Conservation (phyloP, 1,140 invertebrate genomes). For the Antheraea mylitta region DNA sequence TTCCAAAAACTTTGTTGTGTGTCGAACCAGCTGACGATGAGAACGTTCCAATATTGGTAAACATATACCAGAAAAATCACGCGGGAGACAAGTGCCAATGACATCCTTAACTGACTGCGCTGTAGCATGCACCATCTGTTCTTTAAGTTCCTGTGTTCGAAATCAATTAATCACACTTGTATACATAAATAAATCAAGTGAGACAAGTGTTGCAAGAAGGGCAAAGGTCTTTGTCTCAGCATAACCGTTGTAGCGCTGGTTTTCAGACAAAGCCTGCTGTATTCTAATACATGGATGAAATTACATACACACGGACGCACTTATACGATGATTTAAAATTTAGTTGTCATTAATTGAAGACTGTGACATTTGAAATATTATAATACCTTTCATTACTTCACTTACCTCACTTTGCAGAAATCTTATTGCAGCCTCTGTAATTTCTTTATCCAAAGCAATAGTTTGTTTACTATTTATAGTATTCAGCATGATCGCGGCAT, state of each 20-base stretch:
- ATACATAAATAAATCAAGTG: no score
- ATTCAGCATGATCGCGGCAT: slow-evolving; percentile 34
- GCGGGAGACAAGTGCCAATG: slow-evolving; percentile 34
- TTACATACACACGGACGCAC: no score
- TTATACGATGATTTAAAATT: no score
- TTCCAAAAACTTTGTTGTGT: slow-evolving; percentile 40
- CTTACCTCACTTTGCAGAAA: slow-evolving; percentile 54
- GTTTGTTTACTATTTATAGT: slow-evolving; percentile 34
- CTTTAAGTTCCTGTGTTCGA: slow-evolving; percentile 41
- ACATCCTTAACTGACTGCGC: slow-evolving; percentile 40
- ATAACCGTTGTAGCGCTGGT: no score
- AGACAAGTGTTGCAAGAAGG: no score
- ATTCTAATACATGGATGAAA: no score
- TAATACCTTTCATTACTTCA: background rate
- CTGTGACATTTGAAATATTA: no score
- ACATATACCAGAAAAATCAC: slow-evolving; percentile 40
- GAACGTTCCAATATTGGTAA: slow-evolving; percentile 48
- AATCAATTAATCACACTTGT: background rate
- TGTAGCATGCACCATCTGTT: slow-evolving; percentile 41
- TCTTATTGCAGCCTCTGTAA: slow-evolving; percentile 34
- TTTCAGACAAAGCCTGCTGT: no score
- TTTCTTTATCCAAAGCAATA: slow-evolving; percentile 33
- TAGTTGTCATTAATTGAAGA: no score
- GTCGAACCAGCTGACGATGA: slow-evolving; percentile 39
- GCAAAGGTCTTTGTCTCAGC: no score